phyloP scores from a whole-genome alignment of 2,113 vertebrate species.

The Martes martes region DNA sequence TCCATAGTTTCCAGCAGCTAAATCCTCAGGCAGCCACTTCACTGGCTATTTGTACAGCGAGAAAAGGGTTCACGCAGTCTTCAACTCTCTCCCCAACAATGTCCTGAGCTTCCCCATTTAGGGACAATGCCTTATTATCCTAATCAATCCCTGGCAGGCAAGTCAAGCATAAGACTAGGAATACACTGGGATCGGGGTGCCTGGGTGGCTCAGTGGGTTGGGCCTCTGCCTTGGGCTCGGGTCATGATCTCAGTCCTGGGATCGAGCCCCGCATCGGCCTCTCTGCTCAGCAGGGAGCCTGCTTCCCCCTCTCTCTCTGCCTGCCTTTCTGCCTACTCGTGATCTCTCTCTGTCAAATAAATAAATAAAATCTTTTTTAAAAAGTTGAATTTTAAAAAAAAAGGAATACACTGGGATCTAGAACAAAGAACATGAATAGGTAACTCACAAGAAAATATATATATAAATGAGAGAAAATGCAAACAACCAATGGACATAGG shows the following conservation, averaged over 20 bases:
- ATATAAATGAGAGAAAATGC: constrained; percentile 19
- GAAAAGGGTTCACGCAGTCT: neutral
- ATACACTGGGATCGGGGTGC: neutral
- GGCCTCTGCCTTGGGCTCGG: too few relatives aligned
- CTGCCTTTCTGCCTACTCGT: too few relatives aligned
- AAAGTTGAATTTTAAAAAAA: too few relatives aligned
- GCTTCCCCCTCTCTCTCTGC: too few relatives aligned
- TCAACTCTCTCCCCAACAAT: neutral
- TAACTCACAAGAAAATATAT: constrained; percentile 3
- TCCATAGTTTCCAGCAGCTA: neutral
- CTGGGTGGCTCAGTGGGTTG: too few relatives aligned
- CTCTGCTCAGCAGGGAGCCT: too few relatives aligned
- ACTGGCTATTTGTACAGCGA: neutral
- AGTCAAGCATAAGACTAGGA: neutral
- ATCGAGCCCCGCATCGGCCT: too few relatives aligned
- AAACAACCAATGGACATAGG: neutral
- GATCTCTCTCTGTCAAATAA: too few relatives aligned
- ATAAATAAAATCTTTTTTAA: too few relatives aligned
- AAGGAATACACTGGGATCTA: neutral
- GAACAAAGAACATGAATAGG: constrained; percentile 11
- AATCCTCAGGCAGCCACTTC: neutral
- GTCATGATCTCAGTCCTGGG: too few relatives aligned
- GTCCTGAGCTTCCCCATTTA: neutral
- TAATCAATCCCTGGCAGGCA: neutral
- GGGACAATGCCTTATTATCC: neutral